Evolutionary conservation across 2,888 invertebrate species (phyloP), one percentile per base, ranked within the genome.

Genomic region (Aricia artaxerxes): DNA sequence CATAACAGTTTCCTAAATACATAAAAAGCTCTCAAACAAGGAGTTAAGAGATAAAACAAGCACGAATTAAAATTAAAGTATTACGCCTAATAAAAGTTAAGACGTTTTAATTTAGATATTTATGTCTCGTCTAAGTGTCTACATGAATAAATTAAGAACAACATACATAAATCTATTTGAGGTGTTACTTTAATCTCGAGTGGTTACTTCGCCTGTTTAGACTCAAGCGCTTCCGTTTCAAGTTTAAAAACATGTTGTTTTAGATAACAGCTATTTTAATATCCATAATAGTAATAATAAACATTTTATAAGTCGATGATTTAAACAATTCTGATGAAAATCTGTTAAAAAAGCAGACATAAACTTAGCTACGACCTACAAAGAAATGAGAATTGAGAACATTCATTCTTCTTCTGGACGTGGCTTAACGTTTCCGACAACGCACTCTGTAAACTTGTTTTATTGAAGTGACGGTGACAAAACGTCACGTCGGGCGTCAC

Each of bases 151-250:
- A 86, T 77, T 73, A 64, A 69, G 82, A 82, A 84, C 86, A 83
- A 87, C 86, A 87, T 83, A 87, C 86, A 87, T 87, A 87, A 86
- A 87, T 89, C 90, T 91, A 90, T 92, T 92, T 90, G 88, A 92
- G 92, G 92, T 91, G 92, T 91, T 88, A 87, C 83, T 86, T 84
- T 88, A 88, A 93, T 92, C 92, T 93, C 90, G 80, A 93, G 92
- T 89, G 89, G 86, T 84, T 83, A 80, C 82, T 82, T 83, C 84
- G 81, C 82, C 80, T 79, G 73, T 80, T 77, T 79, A 80, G 81
- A 85, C 85, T 89, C 87, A 85, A 92, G 89, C 84, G 87, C 86
- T 92, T 92, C 92, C 92, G 90, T 91, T 88, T 84, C 85, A 87
- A 73, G 73, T 44, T 85, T 81, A 80, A 81, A 84, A 83, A 83